A percentile compares a stretch with the other conserved stretches of the same genome.
Conservation (phyloP, 2,888 invertebrate species). For the Pseudococcus jackbeardsleyi region DNA sequence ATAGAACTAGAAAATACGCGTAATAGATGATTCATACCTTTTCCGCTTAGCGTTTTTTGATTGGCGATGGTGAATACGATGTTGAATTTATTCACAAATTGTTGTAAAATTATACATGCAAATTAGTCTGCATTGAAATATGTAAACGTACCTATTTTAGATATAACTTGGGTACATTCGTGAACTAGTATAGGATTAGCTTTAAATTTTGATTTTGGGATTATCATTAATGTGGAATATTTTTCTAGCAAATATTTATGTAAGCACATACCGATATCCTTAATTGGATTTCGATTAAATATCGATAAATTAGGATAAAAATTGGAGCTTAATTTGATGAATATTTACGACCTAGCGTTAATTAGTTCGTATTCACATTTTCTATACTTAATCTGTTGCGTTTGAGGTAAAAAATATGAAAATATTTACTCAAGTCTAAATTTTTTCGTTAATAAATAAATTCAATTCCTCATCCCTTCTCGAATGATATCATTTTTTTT, state of each 20-base stretch:
- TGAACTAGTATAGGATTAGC: too few species aligned
- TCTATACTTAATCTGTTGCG: neutral
- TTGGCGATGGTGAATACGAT: neutral
- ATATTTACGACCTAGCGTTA: neutral
- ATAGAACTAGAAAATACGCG: neutral
- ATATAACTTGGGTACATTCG: too few species aligned
- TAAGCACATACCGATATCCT: neutral
- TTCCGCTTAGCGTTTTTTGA: neutral
- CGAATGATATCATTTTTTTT: too few species aligned
- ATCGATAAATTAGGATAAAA: neutral
- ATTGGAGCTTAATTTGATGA: neutral
- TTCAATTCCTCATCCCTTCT: neutral
- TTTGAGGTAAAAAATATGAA: neutral
- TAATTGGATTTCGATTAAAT: neutral
- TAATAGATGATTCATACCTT: conserved; percentile 37
- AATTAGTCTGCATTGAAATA: neutral
- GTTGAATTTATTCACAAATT: too few species aligned
- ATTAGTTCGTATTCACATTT: neutral
- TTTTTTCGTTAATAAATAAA: neutral
- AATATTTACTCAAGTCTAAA: neutral
- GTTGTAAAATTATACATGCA: neutral
- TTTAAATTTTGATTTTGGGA: neutral
- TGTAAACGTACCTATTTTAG: neutral
- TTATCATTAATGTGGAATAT: neutral
- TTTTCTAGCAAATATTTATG: neutral